phyloP scores from a whole-genome alignment of 2,888 invertebrate genomes.

The Teleogryllus oceanicus region DNA sequence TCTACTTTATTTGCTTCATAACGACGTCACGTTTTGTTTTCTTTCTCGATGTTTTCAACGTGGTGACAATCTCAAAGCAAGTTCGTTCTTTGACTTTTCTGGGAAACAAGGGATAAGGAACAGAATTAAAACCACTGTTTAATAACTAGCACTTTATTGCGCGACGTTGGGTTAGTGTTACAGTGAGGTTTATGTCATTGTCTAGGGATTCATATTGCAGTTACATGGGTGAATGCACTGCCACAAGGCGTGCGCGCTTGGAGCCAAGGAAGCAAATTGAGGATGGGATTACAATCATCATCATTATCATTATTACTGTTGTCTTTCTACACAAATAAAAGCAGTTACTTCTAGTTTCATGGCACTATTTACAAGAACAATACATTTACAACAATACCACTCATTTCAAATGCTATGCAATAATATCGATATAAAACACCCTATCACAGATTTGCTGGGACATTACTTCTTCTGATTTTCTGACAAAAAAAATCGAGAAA shows the following conservation, averaged over 20 bases:
- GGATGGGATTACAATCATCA: background rate
- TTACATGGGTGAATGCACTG: background rate
- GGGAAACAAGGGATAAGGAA: background rate
- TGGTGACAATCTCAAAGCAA: no score
- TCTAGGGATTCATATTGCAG: background rate
- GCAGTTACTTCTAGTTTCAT: constrained; percentile 18
- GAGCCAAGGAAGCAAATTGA: background rate
- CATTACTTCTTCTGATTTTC: constrained; percentile 23
- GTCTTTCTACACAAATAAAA: constrained; percentile 2
- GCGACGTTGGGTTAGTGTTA: background rate
- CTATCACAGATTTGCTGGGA: constrained; percentile 32
- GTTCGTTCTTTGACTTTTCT: no score
- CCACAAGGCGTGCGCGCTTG: background rate
- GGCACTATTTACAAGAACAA: constrained; percentile 9
- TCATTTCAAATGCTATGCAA: constrained; percentile 18
- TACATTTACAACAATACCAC: constrained; percentile 11
- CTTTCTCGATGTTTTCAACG: no score
- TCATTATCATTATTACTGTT: background rate
- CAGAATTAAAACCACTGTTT: background rate
- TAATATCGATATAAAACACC: constrained; percentile 10
- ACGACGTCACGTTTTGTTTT: no score
- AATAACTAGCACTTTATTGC: constrained; percentile 18
- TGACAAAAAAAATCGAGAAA: constrained; percentile 2
- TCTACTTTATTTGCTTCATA: no score
- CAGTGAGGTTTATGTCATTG: background rate